Evolutionary conservation across 2,797 vertebrate species (phyloP), one percentile per base, ranked within the genome.

Genomic region (Borostomias antarcticus): DNA sequence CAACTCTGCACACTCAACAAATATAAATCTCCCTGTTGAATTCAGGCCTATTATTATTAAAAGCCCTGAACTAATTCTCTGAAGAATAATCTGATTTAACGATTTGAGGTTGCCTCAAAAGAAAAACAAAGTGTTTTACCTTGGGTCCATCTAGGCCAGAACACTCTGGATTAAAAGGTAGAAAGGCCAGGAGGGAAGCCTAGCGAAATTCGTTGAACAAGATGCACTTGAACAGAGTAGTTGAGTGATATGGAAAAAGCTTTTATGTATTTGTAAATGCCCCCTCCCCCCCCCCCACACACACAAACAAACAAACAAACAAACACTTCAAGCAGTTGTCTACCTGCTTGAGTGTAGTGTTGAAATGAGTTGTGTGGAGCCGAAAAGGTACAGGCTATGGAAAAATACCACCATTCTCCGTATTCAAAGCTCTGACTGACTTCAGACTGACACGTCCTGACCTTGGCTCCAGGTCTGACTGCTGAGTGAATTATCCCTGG

Each of bases 71-170:
- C 32, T 28, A 67, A 67, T 67, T 67, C 64, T 52, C 19, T 17
- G 10, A 29, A 17, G 29, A 11, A 67, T 67, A 66, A 72, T 72
- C 58, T 57, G 58, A 67, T 67, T 58, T 52, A 62, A 26, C 32
- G 58, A 52, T 68, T 59, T 29, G 48, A 37, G 48, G 28, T 33
- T 15, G 5, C 50, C 50, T 47, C 54, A 51, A 30, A 64, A 64
- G 64, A 37, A 35, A 48, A 40, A 15, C 13, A 52, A 29, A 45
- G 19, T 57, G 45, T 43, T 35, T 50, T 15, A 37, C 15, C 19
- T 23, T 35, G 53, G 19, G 29, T 57, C n/a, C 4, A n/a, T n/a
- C 26, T 17, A 15, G 25, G 28, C 25, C 15, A 30, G 28, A n/a
- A 40, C 2, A 3, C 10, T 10, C 10, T 40, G 40, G 40, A 43